Evolutionary conservation across 2,888 invertebrate genomes (phyloP).

Genomic region (Acronicta leporina): DNA sequence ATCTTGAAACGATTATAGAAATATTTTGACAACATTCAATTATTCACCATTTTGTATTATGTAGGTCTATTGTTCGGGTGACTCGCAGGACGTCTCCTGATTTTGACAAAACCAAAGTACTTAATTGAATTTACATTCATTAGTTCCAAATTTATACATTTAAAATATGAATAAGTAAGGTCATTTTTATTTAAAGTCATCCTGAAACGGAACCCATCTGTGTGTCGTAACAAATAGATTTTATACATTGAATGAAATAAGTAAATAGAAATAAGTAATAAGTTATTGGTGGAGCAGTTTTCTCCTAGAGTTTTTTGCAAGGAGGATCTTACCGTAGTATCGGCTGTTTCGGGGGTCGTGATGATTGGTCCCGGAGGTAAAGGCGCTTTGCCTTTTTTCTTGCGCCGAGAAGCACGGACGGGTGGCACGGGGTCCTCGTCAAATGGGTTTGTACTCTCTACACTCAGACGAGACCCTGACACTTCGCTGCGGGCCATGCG

Average conservation of each 20-base stretch:
- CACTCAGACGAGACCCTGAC: conserved; percentile 88
- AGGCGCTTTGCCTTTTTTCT: conserved; percentile 90
- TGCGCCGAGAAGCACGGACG: conserved; percentile 87
- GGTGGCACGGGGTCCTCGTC: conserved; percentile 88
- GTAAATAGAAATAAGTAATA: no score
- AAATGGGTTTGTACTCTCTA: conserved; percentile 90
- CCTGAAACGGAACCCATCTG: no score
- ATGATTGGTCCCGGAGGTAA: conserved; percentile 76
- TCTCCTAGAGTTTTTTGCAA: neutral
- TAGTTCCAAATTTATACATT: neutral
- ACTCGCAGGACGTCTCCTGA: conserved; percentile 45
- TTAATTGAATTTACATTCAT: neutral
- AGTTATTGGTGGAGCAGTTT: no score
- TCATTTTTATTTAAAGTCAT: neutral
- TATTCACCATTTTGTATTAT: conserved; percentile 46
- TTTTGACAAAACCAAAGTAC: conserved; percentile 39
- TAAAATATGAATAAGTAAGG: neutral
- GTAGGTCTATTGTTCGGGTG: conserved; percentile 39
- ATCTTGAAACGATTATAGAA: conserved; percentile 3
- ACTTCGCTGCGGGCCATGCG: conserved; percentile 84
- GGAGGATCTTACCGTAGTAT: conserved; percentile 66
- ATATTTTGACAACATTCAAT: conserved; percentile 18
- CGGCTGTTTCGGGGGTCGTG: conserved; percentile 63
- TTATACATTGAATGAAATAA: no score
- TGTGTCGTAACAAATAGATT: no score